A percentile compares a stretch with the other conserved stretches of the same genome.
Evolutionary conservation across 2,888 invertebrate species (phyloP).

Genomic region (Nephrotoma flavescens): DNA sequence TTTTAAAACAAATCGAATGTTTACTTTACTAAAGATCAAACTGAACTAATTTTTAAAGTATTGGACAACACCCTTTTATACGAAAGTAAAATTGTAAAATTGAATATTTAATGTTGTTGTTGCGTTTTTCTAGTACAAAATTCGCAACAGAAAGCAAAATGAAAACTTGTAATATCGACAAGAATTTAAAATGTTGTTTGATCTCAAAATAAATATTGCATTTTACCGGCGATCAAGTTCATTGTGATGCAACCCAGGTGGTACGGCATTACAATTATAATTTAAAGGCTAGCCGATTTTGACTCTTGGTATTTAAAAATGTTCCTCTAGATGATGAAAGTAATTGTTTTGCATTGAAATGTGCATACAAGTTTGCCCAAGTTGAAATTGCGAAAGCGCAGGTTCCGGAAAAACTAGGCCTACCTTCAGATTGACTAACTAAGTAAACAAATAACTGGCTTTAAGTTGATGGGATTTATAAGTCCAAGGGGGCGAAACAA

Average conservation of each 20-base stretch:
- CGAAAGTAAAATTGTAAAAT: background rate
- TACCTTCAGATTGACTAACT: no score
- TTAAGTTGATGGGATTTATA: no score
- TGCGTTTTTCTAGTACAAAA: background rate
- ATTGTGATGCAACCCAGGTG: background rate
- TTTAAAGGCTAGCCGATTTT: no score
- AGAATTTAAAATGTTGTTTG: background rate
- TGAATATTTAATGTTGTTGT: background rate
- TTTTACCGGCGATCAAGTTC: background rate
- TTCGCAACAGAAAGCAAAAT: background rate
- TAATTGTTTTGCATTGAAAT: no score
- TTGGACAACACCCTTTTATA: background rate
- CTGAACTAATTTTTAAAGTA: background rate
- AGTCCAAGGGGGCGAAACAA: no score
- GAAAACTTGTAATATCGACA: background rate
- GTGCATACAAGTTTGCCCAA: no score
- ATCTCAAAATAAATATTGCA: background rate
- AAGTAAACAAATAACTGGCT: no score
- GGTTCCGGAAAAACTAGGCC: no score
- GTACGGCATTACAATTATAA: no score
- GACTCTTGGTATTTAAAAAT: no score
- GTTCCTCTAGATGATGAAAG: no score
- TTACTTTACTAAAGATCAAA: background rate
- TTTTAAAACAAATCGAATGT: constrained; percentile 7
- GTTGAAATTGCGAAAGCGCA: no score